Evolutionary conservation across 2,113 vertebrate species (phyloP), one percentile per base, ranked within the genome.

Genomic region (Sceloporus tristichus): DNA sequence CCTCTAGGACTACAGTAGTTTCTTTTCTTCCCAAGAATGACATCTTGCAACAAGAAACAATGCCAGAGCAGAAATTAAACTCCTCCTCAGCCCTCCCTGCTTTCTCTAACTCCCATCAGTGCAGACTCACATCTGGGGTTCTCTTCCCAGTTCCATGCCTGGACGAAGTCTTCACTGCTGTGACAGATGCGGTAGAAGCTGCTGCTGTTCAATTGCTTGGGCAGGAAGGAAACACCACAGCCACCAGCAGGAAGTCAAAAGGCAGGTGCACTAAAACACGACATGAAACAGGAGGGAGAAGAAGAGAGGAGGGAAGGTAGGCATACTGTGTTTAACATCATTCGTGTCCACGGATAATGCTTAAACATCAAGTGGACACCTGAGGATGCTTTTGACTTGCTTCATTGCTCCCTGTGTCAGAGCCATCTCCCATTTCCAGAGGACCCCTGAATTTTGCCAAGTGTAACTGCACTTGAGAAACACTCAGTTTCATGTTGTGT

Each of bases 171-270:
- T 77, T 78, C 42, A 56, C 81, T 40, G 81, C 87, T 66, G 62
- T 11, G n/a, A 42, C 74, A 68, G 81, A 40, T 48, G 65, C 48
- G 56, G 80, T 42, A 13, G 40, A 25, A n/a, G 74, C 84, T 75
- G 84, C 84, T 79, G n/a, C 74, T 29, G 78, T 78, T 84, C 6
- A 13, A 56, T 84, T 14, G 42, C 65, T 78, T 11, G 18, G 42
- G 81, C 87, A 88, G 87, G 81, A 88, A 88, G 87, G 87, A 88
- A 88, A 65, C n/a, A 16, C 87, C 65, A 83, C 78, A 10, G 87
- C 42, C 87, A 25, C 73, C 81, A 84, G 87, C 87, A 88, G 87
- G 87, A 88, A 87, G 86, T 82, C 62, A 38, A 59, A 88, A n/a
- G 74, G 87, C 87, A 88, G 81, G 75, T 78, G 74, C 87, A 78